phyloP scores from a whole-genome alignment of 1,140 invertebrate genomes.

The Heliconius hermathena region DNA sequence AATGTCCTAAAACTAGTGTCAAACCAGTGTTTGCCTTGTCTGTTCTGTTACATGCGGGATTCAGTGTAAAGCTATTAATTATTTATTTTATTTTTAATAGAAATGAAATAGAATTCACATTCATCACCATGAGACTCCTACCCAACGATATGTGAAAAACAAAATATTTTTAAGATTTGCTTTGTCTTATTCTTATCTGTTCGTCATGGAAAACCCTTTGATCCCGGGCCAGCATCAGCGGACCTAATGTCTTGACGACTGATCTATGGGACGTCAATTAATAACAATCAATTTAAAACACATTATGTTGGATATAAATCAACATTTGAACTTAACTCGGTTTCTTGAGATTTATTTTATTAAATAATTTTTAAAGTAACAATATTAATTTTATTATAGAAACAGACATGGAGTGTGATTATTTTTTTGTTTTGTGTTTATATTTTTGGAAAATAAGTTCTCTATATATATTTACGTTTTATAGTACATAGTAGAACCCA shows the following conservation, averaged over 20 bases:
- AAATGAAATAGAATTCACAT: too few relatives aligned
- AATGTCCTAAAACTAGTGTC: too few relatives aligned
- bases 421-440: too few relatives aligned
- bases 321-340: conserved; percentile 48
- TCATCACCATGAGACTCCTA: too few relatives aligned
- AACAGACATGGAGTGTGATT: not conserved
- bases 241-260: conserved; percentile 23
- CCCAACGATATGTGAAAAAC: too few relatives aligned
- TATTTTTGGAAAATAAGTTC: too few relatives aligned
- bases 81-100: too few relatives aligned
- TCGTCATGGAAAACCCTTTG: not conserved
- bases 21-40: too few relatives aligned
- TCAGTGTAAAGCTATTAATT: too few relatives aligned
- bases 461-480: too few relatives aligned
- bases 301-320: conserved; percentile 53
- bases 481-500: too few relatives aligned
- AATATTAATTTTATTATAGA: not conserved
- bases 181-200: not conserved
- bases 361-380: not conserved
- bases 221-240: not conserved
- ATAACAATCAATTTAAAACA: conserved; percentile 64
- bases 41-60: not conserved
- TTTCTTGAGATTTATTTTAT: conserved; percentile 34
- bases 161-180: too few relatives aligned
- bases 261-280: conserved; percentile 56